Conservation (phyloP, 2,888 invertebrate genomes). For the Serripes groenlandicus region DNA sequence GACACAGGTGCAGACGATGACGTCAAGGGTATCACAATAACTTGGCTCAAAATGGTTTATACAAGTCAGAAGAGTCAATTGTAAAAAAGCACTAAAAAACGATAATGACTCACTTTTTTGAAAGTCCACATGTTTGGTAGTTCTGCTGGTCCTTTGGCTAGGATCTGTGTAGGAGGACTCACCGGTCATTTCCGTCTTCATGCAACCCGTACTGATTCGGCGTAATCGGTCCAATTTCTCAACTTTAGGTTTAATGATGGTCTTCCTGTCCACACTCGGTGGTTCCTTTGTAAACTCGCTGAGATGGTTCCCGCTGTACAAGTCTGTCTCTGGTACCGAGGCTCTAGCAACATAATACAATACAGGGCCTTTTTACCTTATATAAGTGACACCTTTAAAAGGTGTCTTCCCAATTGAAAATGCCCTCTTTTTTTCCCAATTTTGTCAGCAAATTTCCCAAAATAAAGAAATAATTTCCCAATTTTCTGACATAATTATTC, state of each 20-base stretch:
- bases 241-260: constrained; percentile 76
- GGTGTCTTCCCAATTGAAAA: too few relatives aligned
- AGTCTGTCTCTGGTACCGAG: constrained; percentile 64
- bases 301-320: constrained; percentile 72
- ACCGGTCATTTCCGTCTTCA: constrained; percentile 87
- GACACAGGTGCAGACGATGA: too few relatives aligned
- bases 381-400: too few relatives aligned
- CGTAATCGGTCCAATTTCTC: constrained; percentile 87
- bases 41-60: not conserved
- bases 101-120: constrained; percentile 44
- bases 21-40: not conserved
- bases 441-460: too few relatives aligned
- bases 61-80: not conserved
- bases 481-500: too few relatives aligned
- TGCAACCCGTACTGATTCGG: constrained; percentile 93
- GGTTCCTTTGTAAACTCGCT: constrained; percentile 81
- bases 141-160: constrained; percentile 34
- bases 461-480: too few relatives aligned
- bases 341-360: too few relatives aligned
- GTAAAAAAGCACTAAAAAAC: not conserved
- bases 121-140: constrained; percentile 63
- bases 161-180: constrained; percentile 36
- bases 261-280: constrained; percentile 72
- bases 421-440: too few relatives aligned
- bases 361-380: too few relatives aligned